Evolutionary conservation across 2,888 invertebrate genomes (phyloP), one percentile per base, ranked within the genome.

Genomic region (Ptychoptera albimana): DNA sequence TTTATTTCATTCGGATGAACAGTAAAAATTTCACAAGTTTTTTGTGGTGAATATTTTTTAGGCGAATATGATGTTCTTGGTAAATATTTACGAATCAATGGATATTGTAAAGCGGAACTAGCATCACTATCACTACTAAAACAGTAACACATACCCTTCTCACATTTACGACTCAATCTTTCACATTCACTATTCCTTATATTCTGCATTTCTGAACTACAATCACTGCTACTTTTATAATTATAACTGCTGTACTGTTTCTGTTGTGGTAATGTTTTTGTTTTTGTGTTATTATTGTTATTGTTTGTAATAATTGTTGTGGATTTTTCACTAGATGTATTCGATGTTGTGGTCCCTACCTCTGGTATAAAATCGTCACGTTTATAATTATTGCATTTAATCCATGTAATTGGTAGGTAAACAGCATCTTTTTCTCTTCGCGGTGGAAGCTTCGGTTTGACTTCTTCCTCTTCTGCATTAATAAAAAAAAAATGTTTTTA

Each of bases 101-200:
- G 23, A 23, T 23, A 23, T 23, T 23, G 23, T 23, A 23, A 23
- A 7, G 23, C 23, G 23, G 23, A 23, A 23, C 23, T 23, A 23
- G 23, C 64, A 5, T 62, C 64, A 43, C 64, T 64, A 51, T 64
- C 63, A 48, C 64, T 64, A 15, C 63, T 61, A 49, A 63, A 64
- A 46, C 65, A 64, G 44, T 64, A 64, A 41, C 65, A 64, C 46
- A 63, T 61, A 10, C 65, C 64, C 47, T 61, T 57, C 47, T 58
- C 53, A 46, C 65, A 64, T 2, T 62, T 65, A 37, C 64, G 64
- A 11, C 42, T 45, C 16, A 50, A 43, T 40, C 46, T 47, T 45
- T 51, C 51, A 37, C 46, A 44, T 42, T 47, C 45, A 36, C 45
- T 46, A 39, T 51, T 51, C 15, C 42, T 42, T 44, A 49, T 45